A percentile compares a stretch with the other conserved stretches of the same genome.
phyloP scores from a whole-genome alignment of 2,888 invertebrate genomes.

The Drosophila formosana region DNA sequence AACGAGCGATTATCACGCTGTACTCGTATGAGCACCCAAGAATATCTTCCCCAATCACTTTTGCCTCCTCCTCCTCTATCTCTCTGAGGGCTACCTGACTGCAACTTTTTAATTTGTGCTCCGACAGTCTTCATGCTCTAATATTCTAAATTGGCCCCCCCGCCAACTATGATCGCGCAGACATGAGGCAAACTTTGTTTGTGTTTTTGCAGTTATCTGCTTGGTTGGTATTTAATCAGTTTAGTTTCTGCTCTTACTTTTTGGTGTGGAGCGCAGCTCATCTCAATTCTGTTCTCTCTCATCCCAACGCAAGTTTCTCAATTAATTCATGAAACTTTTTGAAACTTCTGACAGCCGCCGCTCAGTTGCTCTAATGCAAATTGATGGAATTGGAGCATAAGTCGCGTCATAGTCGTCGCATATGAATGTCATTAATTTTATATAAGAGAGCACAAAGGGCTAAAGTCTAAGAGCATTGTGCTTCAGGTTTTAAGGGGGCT shows the following conservation, averaged over 20 bases:
- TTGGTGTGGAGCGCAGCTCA: conserved; percentile 11
- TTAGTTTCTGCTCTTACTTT: conserved; percentile 32
- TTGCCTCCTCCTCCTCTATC: not conserved
- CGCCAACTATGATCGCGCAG: conserved; percentile 25
- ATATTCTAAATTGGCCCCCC: too few species aligned
- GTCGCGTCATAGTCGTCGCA: conserved; percentile 46
- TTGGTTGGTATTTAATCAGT: conserved; percentile 60
- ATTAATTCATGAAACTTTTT: conserved; percentile 68
- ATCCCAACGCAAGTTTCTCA: conserved; percentile 61
- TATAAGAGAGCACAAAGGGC: conserved; percentile 35
- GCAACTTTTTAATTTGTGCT: conserved; percentile 56
- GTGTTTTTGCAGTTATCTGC: conserved; percentile 22
- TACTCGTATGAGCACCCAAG: not conserved
- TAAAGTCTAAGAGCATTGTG: conserved; percentile 7
- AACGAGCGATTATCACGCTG: conserved; percentile 51
- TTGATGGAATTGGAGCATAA: conserved; percentile 66
- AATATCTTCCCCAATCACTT: not conserved
- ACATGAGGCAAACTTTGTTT: conserved; percentile 27
- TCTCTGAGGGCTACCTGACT: conserved; percentile 10
- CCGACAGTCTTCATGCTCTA: conserved; percentile 68
- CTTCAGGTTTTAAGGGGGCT: conserved; percentile 12
- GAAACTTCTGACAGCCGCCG: conserved; percentile 54
- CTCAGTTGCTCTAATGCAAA: conserved; percentile 56
- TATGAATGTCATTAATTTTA: conserved; percentile 50
- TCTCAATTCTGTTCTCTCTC: conserved; percentile 19